Conservation (phyloP, 2,888 invertebrate species). For the Allygus modestus region DNA sequence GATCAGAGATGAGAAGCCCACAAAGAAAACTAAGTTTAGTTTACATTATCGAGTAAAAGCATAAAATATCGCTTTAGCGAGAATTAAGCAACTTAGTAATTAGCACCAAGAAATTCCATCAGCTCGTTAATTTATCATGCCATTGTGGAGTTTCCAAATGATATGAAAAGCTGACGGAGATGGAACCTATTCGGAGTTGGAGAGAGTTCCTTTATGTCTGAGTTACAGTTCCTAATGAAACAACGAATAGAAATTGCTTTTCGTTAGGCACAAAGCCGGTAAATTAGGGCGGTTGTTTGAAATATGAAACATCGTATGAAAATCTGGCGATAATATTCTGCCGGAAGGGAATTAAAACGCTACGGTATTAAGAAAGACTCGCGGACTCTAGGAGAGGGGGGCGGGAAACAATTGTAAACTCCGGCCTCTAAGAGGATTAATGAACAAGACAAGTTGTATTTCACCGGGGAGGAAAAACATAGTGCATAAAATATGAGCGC, state of each 20-base stretch:
- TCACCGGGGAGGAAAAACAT: conserved; percentile 59
- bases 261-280: conserved; percentile 53
- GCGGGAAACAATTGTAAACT: conserved; percentile 55
- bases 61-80: background rate
- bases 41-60: too few relatives aligned
- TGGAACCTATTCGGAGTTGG: conserved; percentile 48
- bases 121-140: conserved; percentile 53
- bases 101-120: conserved; percentile 52
- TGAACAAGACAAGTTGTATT: conserved; percentile 62
- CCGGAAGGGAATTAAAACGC: conserved; percentile 44
- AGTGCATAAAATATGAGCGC: conserved; percentile 63
- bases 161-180: conserved; percentile 56
- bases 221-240: conserved; percentile 57
- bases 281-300: conserved; percentile 35
- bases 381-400: conserved; percentile 12
- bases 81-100: conserved; percentile 26
- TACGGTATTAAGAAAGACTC: conserved; percentile 60
- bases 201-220: conserved; percentile 55
- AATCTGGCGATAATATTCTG: conserved; percentile 52
- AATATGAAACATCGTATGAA: conserved; percentile 50
- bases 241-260: conserved; percentile 58
- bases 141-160: conserved; percentile 54
- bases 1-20: too few relatives aligned
- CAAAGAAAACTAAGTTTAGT: too few relatives aligned
- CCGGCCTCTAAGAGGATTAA: conserved; percentile 63